Evolutionary conservation across 2,888 invertebrate species (phyloP).

Genomic region (Lacanobia wlatinum): DNA sequence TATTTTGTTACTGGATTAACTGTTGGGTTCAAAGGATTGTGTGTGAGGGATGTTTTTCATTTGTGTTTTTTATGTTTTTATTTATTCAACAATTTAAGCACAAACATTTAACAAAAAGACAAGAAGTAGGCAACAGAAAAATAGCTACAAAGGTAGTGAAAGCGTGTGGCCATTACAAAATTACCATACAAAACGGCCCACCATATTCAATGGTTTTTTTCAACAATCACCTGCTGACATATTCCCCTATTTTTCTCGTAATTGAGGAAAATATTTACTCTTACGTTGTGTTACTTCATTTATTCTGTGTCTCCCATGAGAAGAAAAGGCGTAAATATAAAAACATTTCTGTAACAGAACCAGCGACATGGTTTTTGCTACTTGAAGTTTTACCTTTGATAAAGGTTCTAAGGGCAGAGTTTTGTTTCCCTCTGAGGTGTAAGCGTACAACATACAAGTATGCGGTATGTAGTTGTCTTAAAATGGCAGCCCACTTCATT

Average conservation of each 20-base stretch:
- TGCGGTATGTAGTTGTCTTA: not conserved
- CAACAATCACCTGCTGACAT: not conserved
- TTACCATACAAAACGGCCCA: not conserved
- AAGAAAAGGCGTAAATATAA: not conserved
- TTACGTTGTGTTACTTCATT: not conserved
- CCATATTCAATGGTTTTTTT: not conserved
- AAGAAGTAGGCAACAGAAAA: too few species aligned
- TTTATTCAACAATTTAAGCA: too few species aligned
- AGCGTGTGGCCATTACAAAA: too few species aligned
- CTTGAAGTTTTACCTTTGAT: constrained; percentile 4
- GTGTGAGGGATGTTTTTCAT: not conserved
- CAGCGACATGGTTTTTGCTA: not conserved
- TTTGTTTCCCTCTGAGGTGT: not conserved
- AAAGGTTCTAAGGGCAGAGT: constrained; percentile 12
- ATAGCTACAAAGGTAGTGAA: too few species aligned
- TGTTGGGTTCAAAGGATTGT: not conserved
- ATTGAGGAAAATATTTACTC: constrained; percentile 27
- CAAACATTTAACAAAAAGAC: too few species aligned
- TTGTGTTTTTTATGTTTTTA: too few species aligned
- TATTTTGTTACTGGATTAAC: not conserved
- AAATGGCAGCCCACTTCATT: too few species aligned
- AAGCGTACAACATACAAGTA: too few species aligned
- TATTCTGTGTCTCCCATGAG: constrained; percentile 6
- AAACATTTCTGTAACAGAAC: not conserved
- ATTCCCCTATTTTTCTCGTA: not conserved